A percentile compares a stretch with the other conserved stretches of the same genome.
phyloP scores from a whole-genome alignment of 2,797 vertebrate genomes.

The Muraenolepis orangiensis region DNA sequence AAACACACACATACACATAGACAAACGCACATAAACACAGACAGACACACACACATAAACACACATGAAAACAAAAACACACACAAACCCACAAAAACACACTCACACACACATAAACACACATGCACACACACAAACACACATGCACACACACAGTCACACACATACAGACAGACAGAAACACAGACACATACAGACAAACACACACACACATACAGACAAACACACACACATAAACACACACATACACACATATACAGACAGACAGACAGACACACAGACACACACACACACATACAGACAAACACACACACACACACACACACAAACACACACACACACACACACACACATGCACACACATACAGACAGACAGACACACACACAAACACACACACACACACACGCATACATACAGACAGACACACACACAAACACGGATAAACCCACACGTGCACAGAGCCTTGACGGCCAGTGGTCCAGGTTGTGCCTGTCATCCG shows the following conservation, averaged over 20 bases:
- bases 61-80: not conserved
- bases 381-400: too few relatives aligned
- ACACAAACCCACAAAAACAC: not conserved
- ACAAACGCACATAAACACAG: not conserved
- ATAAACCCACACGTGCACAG: not conserved
- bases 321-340: not conserved
- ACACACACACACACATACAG: too few relatives aligned
- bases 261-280: not conserved
- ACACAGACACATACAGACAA: too few relatives aligned
- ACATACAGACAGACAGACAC: too few relatives aligned
- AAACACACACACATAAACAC: too few relatives aligned
- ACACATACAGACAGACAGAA: too few relatives aligned
- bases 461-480: not conserved
- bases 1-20: not conserved
- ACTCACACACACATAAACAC: not conserved
- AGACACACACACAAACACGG: too few relatives aligned
- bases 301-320: not conserved
- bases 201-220: too few relatives aligned
- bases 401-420: too few relatives aligned
- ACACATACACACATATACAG: not conserved
- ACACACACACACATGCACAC: not conserved
- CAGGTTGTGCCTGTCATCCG: not conserved
- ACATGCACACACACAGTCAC: too few relatives aligned
- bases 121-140: too few relatives aligned
- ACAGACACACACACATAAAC: not conserved